Conservation (phyloP, 2,888 invertebrate genomes). For the Colletes collaris region DNA sequence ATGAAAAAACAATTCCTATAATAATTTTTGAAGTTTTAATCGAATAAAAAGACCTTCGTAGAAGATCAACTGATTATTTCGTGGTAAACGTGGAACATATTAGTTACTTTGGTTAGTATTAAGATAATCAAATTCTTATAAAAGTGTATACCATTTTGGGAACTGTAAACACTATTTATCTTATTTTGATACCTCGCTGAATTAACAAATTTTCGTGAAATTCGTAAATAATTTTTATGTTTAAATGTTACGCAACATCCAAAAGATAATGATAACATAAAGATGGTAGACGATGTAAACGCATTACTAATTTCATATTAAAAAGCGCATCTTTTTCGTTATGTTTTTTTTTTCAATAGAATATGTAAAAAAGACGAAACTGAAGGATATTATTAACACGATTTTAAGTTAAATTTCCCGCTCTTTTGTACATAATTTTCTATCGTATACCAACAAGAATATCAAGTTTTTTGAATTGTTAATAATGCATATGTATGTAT, state of each 20-base stretch:
- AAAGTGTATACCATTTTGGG: too few relatives aligned
- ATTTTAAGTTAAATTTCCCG: slow-evolving; percentile 47
- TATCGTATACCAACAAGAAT: slow-evolving; percentile 18
- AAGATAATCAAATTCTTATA: background rate
- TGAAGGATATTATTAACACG: background rate
- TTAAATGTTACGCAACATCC: background rate
- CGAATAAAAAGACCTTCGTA: background rate
- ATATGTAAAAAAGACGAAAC: background rate
- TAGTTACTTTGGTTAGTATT: background rate
- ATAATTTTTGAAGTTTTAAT: slow-evolving; percentile 3
- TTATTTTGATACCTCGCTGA: too few relatives aligned
- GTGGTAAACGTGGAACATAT: background rate
- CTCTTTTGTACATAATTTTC: slow-evolving; percentile 24
- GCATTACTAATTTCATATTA: too few relatives aligned
- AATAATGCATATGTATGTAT: slow-evolving; percentile 3
- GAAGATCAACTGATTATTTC: background rate
- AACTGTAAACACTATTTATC: too few relatives aligned
- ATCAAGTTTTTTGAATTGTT: slow-evolving; percentile 14
- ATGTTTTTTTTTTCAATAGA: background rate
- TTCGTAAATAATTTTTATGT: background rate
- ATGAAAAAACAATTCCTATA: slow-evolving; percentile 22
- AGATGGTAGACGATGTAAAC: background rate
- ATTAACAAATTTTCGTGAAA: background rate
- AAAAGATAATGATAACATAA: background rate
- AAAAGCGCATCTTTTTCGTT: too few relatives aligned